Conservation (phyloP, 2,797 vertebrate species). For the Enteromius treurensis region DNA sequence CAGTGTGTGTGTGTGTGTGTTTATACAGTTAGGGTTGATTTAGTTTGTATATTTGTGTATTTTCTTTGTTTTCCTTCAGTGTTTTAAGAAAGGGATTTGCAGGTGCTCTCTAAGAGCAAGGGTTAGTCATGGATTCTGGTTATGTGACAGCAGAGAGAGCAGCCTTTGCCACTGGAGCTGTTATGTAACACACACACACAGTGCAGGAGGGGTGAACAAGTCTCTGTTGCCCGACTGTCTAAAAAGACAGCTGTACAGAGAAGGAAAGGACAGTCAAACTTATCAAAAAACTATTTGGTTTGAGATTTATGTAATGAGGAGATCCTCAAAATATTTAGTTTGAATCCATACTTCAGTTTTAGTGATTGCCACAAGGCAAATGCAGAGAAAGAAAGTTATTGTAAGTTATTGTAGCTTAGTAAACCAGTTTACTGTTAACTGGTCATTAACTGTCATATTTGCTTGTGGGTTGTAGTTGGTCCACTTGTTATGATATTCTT, state of each 20-base stretch:
- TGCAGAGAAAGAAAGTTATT: background rate
- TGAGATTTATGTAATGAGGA: background rate
- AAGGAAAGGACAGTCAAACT: slow-evolving; percentile 1
- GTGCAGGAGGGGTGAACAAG: slow-evolving; percentile 38
- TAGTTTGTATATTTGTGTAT: background rate
- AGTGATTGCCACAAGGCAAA: background rate
- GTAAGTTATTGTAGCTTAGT: background rate
- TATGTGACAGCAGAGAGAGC: slow-evolving; percentile 45
- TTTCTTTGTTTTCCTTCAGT: background rate
- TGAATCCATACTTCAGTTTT: background rate
- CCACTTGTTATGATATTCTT: slow-evolving; percentile 10
- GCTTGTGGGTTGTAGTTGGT: slow-evolving; percentile 52
- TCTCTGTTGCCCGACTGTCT: slow-evolving; percentile 18
- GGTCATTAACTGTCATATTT: slow-evolving; percentile 29
- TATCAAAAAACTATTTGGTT: background rate
- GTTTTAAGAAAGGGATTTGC: background rate
- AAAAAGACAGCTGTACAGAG: slow-evolving; percentile 26
- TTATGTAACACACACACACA: slow-evolving; percentile 48
- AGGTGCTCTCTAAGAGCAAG: slow-evolving; percentile 27
- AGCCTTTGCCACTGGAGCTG: slow-evolving; percentile 49
- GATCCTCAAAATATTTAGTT: background rate
- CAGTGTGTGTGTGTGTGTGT: background rate
- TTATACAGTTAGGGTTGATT: background rate
- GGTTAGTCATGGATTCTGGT: slow-evolving; percentile 31
- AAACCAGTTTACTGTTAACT: slow-evolving; percentile 24